These are phyloP conservation scores for Drosophila virilis DNA, from an alignment of 1,140 invertebrate genomes.

Conservation along the genomic window DNA sequence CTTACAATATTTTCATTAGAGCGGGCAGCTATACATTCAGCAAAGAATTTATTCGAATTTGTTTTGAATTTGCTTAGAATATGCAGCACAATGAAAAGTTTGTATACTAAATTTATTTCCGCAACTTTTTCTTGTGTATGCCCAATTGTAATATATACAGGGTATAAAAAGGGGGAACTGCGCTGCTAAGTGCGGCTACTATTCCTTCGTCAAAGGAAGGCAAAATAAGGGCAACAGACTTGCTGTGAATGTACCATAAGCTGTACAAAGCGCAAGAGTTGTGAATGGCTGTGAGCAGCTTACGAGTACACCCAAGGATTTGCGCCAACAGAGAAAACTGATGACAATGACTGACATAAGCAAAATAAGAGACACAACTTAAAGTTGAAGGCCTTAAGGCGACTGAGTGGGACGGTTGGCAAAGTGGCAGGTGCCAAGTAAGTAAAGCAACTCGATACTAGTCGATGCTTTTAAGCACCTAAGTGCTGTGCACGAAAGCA, in stretches of 20 bases:
- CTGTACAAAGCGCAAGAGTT: constrained; percentile 45
- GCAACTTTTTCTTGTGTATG: neutral
- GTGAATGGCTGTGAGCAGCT: constrained; percentile 39
- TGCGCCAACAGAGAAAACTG: constrained; percentile 34
- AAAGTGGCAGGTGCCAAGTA: constrained; percentile 24
- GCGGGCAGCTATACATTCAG: too few species aligned
- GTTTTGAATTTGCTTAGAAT: too few species aligned
- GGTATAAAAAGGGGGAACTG: neutral
- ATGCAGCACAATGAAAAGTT: too few species aligned
- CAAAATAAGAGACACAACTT: constrained; percentile 12
- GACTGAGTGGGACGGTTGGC: neutral
- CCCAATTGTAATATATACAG: neutral
- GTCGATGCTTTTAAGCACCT: constrained; percentile 9
- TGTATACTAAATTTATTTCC: neutral
- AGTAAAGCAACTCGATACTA: neutral
- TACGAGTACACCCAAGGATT: constrained; percentile 45
- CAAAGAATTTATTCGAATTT: too few species aligned
- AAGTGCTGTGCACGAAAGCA: neutral
- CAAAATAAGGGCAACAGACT: constrained; percentile 9
- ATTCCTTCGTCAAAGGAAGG: neutral
- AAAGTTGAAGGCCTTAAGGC: constrained; percentile 17
- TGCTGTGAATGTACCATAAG: constrained; percentile 68
- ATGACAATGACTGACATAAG: constrained; percentile 36
- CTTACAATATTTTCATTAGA: too few species aligned
- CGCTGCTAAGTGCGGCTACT: constrained; percentile 4